These are phyloP conservation scores for Clarias laeviceps DNA, from an alignment of 2,797 vertebrate genomes.

Conservation along the genomic window DNA sequence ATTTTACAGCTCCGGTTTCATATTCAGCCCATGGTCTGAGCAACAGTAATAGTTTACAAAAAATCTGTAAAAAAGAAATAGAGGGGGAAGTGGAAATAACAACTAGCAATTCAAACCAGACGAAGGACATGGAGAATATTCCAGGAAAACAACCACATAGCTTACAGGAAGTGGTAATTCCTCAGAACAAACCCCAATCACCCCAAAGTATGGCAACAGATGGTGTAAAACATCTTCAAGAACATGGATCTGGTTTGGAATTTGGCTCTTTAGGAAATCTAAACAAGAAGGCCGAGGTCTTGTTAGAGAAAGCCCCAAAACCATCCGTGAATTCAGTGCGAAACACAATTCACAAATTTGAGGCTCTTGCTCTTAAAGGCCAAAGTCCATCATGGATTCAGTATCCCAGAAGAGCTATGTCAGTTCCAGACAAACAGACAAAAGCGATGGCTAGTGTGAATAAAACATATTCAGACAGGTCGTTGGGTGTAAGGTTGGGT, in stretches of 20 bases:
- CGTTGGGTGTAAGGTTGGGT: neutral
- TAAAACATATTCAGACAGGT: conserved; percentile 52
- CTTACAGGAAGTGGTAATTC: conserved; percentile 2
- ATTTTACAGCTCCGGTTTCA: conserved; percentile 53
- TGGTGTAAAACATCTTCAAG: neutral
- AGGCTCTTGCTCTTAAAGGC: conserved; percentile 69
- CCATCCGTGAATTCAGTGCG: conserved; percentile 68
- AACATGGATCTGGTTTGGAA: conserved; percentile 63
- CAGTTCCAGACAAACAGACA: conserved; percentile 62
- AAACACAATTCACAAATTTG: conserved; percentile 79
- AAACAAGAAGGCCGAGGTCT: conserved; percentile 48
- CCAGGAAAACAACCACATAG: neutral
- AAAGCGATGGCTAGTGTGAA: conserved; percentile 32
- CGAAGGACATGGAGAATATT: conserved; percentile 5
- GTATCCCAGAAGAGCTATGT: conserved; percentile 63
- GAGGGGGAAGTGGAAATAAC: neutral
- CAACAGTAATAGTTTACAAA: neutral
- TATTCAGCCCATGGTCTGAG: neutral
- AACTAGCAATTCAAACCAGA: neutral
- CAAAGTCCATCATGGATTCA: conserved; percentile 46
- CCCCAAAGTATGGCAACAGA: conserved; percentile 15
- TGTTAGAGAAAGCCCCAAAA: conserved; percentile 18
- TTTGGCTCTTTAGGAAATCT: conserved; percentile 48
- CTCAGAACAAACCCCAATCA: conserved; percentile 29
- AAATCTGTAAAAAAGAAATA: conserved; percentile 5